These are phyloP conservation scores for Eledone cirrhosa DNA, from an alignment of 2,888 invertebrate genomes.

Conservation along the genomic window DNA sequence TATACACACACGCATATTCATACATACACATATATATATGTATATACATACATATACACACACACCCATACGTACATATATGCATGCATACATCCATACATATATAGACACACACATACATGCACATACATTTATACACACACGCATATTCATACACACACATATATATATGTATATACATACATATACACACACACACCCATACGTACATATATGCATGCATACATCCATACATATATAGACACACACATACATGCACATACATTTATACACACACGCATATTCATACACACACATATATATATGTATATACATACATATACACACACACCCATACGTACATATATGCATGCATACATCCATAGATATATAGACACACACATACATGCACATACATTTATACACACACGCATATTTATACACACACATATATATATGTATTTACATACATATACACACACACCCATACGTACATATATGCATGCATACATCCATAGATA, in stretches of 20 bases:
- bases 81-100: too few relatives aligned
- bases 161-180: neutral
- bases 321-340: too few relatives aligned
- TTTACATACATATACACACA: conserved; percentile 23
- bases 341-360: too few relatives aligned
- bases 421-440: too few relatives aligned
- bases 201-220: conserved; percentile 30
- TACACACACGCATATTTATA: too few relatives aligned
- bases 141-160: conserved; percentile 26
- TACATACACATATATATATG: too few relatives aligned
- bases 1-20: too few relatives aligned
- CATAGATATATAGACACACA: too few relatives aligned
- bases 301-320: neutral
- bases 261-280: conserved; percentile 31
- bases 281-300: conserved; percentile 11
- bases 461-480: conserved; percentile 22
- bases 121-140: neutral
- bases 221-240: conserved; percentile 29
- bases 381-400: too few relatives aligned
- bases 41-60: too few relatives aligned
- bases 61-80: too few relatives aligned
- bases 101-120: too few relatives aligned
- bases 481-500: neutral
- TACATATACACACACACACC: conserved; percentile 17
- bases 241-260: conserved; percentile 30